Percentiles rank a stretch among this genome's conserved stretches.
These are phyloP conservation scores for Mastacembelus armatus DNA, from an alignment of 2,797 vertebrate species.

Conservation along the genomic window DNA sequence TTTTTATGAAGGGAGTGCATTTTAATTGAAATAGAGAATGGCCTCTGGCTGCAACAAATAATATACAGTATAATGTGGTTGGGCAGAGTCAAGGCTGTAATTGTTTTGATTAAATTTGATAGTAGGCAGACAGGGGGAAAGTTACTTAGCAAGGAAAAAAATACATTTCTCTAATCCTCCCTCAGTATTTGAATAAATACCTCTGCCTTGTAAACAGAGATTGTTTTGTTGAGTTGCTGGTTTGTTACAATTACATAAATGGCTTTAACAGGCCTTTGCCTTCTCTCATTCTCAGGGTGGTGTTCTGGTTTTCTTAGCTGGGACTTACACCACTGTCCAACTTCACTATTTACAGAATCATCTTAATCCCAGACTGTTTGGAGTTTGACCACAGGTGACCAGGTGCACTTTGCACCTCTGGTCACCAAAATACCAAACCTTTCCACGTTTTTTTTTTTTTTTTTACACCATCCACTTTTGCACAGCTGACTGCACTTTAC, in stretches of 20 bases:
- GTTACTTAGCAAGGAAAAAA: conserved; percentile 14
- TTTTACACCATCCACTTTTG: conserved; percentile 5
- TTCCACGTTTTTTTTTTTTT: neutral
- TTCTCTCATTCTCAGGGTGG: neutral
- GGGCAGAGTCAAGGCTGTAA: conserved; percentile 54
- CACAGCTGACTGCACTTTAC: conserved; percentile 33
- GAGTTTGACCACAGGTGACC: conserved; percentile 7
- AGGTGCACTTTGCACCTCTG: conserved; percentile 6
- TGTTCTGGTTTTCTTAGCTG: neutral
- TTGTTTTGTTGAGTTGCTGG: conserved; percentile 21
- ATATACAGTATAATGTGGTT: conserved; percentile 13
- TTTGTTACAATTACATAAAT: conserved; percentile 25
- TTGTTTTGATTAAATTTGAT: conserved; percentile 65
- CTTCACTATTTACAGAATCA: neutral
- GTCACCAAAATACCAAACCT: conserved; percentile 14
- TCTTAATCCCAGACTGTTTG: conserved; percentile 11
- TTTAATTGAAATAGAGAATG: conserved; percentile 62
- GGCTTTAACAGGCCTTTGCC: neutral
- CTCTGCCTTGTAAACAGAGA: conserved; percentile 23
- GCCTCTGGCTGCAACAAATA: conserved; percentile 37
- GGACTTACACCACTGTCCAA: neutral
- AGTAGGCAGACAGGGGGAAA: conserved; percentile 26
- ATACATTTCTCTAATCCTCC: conserved; percentile 34
- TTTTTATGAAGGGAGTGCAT: conserved; percentile 30
- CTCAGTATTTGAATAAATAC: conserved; percentile 29